Evolutionary conservation across 2,113 vertebrate genomes (phyloP).

Genomic region (western clawed frog (Xenopus tropicalis)): UCB_Xtro_10.0 CM004450.2:68007501-68008000

Average conservation of each 20-base stretch:
- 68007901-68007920: neutral
- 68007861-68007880: neutral
- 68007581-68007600: neutral
- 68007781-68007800: slow-evolving; percentile 1
- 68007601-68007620: neutral
- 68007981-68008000: no score
- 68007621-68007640: neutral
- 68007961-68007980: neutral
- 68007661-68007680: slow-evolving; percentile 42
- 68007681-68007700: slow-evolving; percentile 37
- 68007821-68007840: neutral
- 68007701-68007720: slow-evolving; percentile 33
- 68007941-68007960: neutral
- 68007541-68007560: neutral
- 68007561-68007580: neutral
- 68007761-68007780: neutral
- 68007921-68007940: neutral
- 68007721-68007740: slow-evolving; percentile 26
- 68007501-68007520: slow-evolving; percentile 53
- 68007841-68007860: neutral
- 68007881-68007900: neutral
- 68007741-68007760: neutral
- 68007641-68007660: neutral
- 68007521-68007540: slow-evolving; percentile 22
- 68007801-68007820: slow-evolving; percentile 4